A percentile compares a stretch with the other conserved stretches of the same genome.
These are phyloP conservation scores for Conger conger DNA, from an alignment of 2,113 vertebrate species.

Conservation along the genomic window DNA sequence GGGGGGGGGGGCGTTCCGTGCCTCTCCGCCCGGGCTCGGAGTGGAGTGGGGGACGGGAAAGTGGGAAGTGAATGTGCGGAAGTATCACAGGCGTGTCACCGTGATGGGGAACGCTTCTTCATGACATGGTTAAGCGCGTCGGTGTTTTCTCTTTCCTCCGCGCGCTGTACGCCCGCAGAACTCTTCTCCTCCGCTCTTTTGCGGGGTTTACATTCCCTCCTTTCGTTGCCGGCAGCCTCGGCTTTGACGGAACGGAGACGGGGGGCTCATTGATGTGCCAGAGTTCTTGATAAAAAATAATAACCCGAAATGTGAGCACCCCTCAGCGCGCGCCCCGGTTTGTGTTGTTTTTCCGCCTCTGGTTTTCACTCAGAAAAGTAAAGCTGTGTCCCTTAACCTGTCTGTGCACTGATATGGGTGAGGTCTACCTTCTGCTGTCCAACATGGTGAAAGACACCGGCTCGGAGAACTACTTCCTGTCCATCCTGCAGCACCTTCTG, in stretches of 20 bases:
- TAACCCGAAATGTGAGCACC: background rate
- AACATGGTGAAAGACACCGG: conserved; percentile 94
- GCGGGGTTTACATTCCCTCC: background rate
- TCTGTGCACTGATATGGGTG: conserved; percentile 83
- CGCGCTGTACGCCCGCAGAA: background rate
- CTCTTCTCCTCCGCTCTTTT: background rate
- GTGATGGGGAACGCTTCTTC: background rate
- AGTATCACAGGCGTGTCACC: background rate
- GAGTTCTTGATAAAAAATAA: background rate
- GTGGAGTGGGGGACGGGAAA: background rate
- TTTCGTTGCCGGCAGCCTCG: background rate
- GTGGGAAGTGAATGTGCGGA: background rate
- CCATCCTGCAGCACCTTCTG: conserved; percentile 92
- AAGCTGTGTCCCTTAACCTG: conserved; percentile 74
- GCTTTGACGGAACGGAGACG: background rate
- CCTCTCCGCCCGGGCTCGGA: background rate
- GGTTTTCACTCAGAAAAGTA: background rate
- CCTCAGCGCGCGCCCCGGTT: background rate
- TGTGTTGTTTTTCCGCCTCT: background rate
- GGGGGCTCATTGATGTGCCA: background rate
- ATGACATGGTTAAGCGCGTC: background rate
- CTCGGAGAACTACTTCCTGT: conserved; percentile 88
- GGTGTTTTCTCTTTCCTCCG: background rate
- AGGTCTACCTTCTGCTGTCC: conserved; percentile 93
- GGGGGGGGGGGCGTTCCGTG: background rate